A percentile compares a stretch with the other conserved stretches of the same genome.
These are phyloP conservation scores for Tadarida brasiliensis DNA, from an alignment of 2,797 vertebrate species.

Conservation along the genomic window DNA sequence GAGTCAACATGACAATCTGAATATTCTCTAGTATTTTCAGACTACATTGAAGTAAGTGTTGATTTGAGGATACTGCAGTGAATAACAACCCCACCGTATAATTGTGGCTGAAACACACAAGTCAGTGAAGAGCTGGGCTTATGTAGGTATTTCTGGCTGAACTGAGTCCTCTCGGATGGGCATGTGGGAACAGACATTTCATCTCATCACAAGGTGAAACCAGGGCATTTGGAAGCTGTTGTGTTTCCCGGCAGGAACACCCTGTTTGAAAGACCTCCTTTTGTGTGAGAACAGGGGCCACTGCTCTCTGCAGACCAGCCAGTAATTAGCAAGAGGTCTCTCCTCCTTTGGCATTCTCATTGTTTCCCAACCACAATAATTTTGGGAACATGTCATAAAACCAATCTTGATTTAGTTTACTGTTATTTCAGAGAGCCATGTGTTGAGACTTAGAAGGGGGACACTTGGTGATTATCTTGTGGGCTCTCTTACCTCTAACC, in stretches of 20 bases:
- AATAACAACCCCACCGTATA: background rate
- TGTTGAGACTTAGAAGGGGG: background rate
- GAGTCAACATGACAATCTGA: background rate
- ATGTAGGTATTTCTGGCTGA: background rate
- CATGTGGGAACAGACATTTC: background rate
- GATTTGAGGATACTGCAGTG: background rate
- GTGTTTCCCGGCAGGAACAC: background rate
- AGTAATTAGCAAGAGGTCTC: background rate
- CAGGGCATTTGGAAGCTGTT: background rate
- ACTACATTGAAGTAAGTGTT: constrained; percentile 8
- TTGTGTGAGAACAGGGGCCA: background rate
- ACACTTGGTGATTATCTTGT: background rate
- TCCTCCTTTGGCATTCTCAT: background rate
- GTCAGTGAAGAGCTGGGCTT: background rate
- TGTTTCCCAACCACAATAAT: background rate
- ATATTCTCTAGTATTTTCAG: background rate
- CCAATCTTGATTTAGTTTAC: background rate
- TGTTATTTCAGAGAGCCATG: background rate
- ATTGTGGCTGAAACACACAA: background rate
- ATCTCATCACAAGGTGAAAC: background rate
- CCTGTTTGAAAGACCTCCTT: background rate
- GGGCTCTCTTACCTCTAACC: background rate
- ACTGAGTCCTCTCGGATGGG: background rate
- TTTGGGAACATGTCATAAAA: background rate
- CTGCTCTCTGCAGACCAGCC: background rate